Evolutionary conservation across 1,140 invertebrate species (phyloP), one percentile per base, ranked within the genome.

Genomic region (Drosophila athabasca): DNA sequence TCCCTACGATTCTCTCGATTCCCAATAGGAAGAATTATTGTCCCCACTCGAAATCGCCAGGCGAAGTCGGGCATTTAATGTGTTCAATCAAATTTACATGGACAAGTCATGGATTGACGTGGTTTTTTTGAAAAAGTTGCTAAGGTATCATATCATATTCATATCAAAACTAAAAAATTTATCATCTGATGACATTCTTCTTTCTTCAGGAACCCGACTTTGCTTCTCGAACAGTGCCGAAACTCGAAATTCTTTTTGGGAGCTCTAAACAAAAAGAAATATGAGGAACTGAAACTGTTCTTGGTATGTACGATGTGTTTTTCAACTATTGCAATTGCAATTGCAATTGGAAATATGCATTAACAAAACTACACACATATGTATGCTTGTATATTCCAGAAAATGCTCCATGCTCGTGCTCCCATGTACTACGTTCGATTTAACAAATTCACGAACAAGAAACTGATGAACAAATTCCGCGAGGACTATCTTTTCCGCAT

Each of bases 21-120:
- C 6, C 26, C 48, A 0, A 8, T 39, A 91, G 90, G 76, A 88
- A 43, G 22, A 69, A 57, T 19, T 76, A 6, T 35, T 91, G 15
- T 70, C 79, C 6, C 85, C 87, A 6, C 59, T 83, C 9, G 90
- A 91, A 80, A 49, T 83, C 8, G 72, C 90, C 3, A 77, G 83
- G 19, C 55, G 83, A 39, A 57, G 50, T 48, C 74, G 87, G 6
- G 83, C 79, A 0, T 91, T 83, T 51, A 61, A 87, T 39, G 67
- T 91, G 1, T 89, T 77, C 41, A 89, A 90, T 60, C 90, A 91
- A 62, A 71, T 85, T 26, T 91, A 90, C 43, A 43, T 89, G 24
- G 66, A 89, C 11, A 74, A 68, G 58, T 76, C 87, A 35, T 91
- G 90, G 90, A 60, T 71, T 6, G 90, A 91, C 57, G 71, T 91